Conservation (phyloP, 2,113 vertebrate genomes). For the Eurypyga helias region DNA sequence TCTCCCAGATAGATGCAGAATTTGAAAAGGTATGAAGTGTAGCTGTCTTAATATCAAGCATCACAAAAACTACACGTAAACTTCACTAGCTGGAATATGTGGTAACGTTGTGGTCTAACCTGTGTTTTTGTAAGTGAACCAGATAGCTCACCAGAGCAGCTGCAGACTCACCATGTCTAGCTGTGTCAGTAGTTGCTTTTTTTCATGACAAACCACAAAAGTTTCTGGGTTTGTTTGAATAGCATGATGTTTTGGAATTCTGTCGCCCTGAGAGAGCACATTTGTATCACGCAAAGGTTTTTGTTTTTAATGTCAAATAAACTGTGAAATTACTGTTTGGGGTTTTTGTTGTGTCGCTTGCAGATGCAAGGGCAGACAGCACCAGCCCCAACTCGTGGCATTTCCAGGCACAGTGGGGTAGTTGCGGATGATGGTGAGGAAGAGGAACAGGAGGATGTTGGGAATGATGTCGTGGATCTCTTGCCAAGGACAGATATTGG, state of each 20-base stretch:
- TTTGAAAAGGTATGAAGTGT: slow-evolving; percentile 90
- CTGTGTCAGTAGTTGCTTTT: not conserved
- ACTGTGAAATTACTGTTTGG: not conserved
- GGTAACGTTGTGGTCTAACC: not conserved
- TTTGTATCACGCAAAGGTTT: rapidly evolving
- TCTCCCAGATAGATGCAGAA: slow-evolving; percentile 94
- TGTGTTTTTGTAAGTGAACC: not conserved
- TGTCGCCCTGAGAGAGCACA: rapidly evolving
- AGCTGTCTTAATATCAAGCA: not conserved
- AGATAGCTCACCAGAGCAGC: not conserved
- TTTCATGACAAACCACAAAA: not conserved
- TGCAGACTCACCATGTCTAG: not conserved
- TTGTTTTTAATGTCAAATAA: not conserved
- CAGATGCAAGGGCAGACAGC: slow-evolving; percentile 94
- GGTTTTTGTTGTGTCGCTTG: not conserved
- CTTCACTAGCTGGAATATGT: not conserved
- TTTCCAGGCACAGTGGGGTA: slow-evolving; percentile 72
- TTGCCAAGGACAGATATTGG: slow-evolving; percentile 91
- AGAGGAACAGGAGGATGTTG: slow-evolving; percentile 82
- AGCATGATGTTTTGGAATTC: not conserved
- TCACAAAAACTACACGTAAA: not conserved
- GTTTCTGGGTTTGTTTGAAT: not conserved
- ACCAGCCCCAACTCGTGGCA: slow-evolving; percentile 83
- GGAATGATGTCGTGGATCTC: slow-evolving; percentile 90
- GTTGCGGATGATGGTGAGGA: slow-evolving; percentile 84